phyloP scores from a whole-genome alignment of 2,797 vertebrate genomes.

The Zenarchopterus dispar region DNA sequence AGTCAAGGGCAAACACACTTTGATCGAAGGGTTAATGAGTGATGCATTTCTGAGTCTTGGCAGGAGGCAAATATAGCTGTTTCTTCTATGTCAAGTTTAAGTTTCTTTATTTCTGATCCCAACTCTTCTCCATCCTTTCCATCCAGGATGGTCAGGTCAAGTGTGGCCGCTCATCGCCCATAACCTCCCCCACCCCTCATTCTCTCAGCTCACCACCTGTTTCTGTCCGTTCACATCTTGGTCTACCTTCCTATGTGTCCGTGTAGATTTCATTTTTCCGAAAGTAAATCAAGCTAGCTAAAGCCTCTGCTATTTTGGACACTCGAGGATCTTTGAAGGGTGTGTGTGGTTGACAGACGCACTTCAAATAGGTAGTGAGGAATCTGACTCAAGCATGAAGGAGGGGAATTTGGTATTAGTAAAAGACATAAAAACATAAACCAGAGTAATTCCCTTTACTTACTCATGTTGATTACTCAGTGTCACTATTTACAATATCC shows the following conservation, averaged over 20 bases:
- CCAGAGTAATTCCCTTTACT: constrained; percentile 11
- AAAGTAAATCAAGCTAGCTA: constrained; percentile 63
- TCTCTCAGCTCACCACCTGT: constrained; percentile 59
- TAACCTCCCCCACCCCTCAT: constrained; percentile 9
- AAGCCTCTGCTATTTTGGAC: constrained; percentile 71
- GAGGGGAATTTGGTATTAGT: constrained; percentile 60
- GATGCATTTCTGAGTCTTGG: constrained; percentile 6
- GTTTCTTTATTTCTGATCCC: background rate
- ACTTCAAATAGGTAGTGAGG: constrained; percentile 36
- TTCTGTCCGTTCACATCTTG: constrained; percentile 32
- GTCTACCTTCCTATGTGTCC: constrained; percentile 34
- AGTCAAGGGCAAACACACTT: constrained; percentile 24
- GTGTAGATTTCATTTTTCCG: constrained; percentile 58
- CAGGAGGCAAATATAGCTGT: constrained; percentile 10
- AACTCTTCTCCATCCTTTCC: constrained; percentile 3
- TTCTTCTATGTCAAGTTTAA: constrained; percentile 22
- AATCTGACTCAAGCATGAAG: constrained; percentile 41
- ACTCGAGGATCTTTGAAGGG: constrained; percentile 24
- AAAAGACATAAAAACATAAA: constrained; percentile 56
- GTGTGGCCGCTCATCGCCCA: background rate
- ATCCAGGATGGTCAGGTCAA: constrained; percentile 27
- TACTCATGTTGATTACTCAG: constrained; percentile 22
- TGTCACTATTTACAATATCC: background rate
- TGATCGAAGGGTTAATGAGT: background rate
- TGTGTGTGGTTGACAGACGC: background rate